phyloP scores from a whole-genome alignment of 2,113 vertebrate species.

The Labeo rohita region DNA sequence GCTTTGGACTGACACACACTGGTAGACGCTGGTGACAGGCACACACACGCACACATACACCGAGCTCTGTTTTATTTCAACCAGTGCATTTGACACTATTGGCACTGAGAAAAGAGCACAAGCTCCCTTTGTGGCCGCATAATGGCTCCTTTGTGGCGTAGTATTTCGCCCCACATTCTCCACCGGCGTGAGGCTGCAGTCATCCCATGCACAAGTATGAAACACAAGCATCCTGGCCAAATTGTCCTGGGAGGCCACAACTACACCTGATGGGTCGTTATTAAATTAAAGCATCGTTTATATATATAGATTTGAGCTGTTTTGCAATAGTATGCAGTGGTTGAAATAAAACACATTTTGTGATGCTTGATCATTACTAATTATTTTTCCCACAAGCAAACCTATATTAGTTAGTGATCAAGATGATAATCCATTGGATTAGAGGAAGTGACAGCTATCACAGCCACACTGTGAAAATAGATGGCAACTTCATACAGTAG shows the following conservation, averaged over 20 bases:
- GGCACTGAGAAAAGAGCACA: slow-evolving; percentile 48
- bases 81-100: slow-evolving; percentile 49
- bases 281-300: background rate
- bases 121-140: slow-evolving; percentile 59
- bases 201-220: slow-evolving; percentile 19
- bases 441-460: background rate
- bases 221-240: slow-evolving; percentile 43
- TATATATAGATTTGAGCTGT: background rate
- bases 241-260: slow-evolving; percentile 19
- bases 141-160: slow-evolving; percentile 60
- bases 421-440: background rate
- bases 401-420: background rate
- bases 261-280: slow-evolving; percentile 8
- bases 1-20: slow-evolving; percentile 32
- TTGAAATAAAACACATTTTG: slow-evolving; percentile 20
- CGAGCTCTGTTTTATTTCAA: slow-evolving; percentile 58
- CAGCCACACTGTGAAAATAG: background rate
- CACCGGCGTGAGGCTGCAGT: slow-evolving; percentile 18
- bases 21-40: slow-evolving; percentile 42
- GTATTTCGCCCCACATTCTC: slow-evolving; percentile 56
- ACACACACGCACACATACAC: slow-evolving; percentile 34
- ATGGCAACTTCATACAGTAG: background rate
- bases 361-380: slow-evolving; percentile 1
- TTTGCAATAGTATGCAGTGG: background rate
- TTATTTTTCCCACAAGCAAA: background rate